phyloP scores from a whole-genome alignment of 2,797 vertebrate species.

The Schizopygopsis malacanthus region DNA sequence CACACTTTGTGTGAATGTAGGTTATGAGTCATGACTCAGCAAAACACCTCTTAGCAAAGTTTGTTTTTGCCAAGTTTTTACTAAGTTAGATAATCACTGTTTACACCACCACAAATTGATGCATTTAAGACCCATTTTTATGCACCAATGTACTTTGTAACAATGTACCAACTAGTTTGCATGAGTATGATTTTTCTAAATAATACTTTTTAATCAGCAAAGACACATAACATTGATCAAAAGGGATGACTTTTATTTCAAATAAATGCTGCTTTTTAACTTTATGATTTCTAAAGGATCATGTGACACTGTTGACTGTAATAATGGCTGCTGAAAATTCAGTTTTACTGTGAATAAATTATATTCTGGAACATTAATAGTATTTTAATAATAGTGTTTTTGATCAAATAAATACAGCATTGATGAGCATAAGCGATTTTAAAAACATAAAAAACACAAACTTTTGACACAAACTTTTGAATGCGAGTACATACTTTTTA shows the following conservation, averaged over 20 bases:
- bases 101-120: neutral
- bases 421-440: neutral
- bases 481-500: neutral
- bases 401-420: neutral
- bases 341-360: neutral
- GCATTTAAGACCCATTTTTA: neutral
- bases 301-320: neutral
- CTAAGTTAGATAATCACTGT: neutral
- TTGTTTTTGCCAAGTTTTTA: neutral
- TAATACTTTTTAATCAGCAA: neutral
- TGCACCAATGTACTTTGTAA: neutral
- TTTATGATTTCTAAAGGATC: neutral
- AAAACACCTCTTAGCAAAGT: constrained; percentile 1
- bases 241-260: neutral
- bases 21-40: neutral
- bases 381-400: neutral
- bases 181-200: neutral
- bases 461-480: neutral
- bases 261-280: neutral
- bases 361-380: neutral
- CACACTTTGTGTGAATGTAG: constrained; percentile 12
- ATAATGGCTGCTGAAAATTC: neutral
- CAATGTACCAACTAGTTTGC: neutral
- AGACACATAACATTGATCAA: neutral
- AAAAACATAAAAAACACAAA: neutral